These are phyloP conservation scores for Spodoptera frugiperda DNA, from an alignment of 1,140 invertebrate species.

Conservation along the genomic window DNA sequence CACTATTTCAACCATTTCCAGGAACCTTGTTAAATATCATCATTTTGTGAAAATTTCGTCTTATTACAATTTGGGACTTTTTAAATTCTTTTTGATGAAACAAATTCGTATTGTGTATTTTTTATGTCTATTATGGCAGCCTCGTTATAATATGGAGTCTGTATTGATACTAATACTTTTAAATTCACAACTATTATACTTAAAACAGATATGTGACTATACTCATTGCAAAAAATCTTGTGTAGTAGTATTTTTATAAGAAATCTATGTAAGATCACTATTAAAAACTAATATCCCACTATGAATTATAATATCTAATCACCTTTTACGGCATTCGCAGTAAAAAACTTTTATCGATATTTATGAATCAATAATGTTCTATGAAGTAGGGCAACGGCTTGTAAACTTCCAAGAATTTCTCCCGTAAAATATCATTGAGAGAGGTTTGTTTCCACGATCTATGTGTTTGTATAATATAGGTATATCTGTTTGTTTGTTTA, in stretches of 20 bases:
- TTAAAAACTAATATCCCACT: not conserved
- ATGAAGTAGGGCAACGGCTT: slow-evolving; percentile 13
- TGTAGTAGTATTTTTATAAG: too few species aligned
- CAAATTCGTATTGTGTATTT: too few species aligned
- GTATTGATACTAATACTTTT: too few species aligned
- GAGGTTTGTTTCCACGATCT: slow-evolving; percentile 8
- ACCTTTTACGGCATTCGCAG: slow-evolving; percentile 12
- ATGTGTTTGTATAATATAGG: too few species aligned
- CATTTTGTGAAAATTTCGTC: too few species aligned
- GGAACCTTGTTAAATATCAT: not conserved
- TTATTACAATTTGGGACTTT: not conserved
- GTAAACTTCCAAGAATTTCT: slow-evolving; percentile 25
- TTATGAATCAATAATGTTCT: slow-evolving; percentile 23
- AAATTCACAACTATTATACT: too few species aligned
- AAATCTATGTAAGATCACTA: not conserved
- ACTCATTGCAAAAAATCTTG: too few species aligned
- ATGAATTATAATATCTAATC: slow-evolving; percentile 14
- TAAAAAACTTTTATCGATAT: slow-evolving; percentile 28
- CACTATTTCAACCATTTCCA: slow-evolving; percentile 15
- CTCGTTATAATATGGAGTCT: too few species aligned
- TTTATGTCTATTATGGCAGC: too few species aligned
- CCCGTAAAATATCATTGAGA: slow-evolving; percentile 16
- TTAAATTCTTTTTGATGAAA: too few species aligned
- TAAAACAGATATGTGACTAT: too few species aligned
- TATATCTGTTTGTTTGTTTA: not conserved